Evolutionary conservation across 2,113 vertebrate genomes (phyloP), one percentile per base, ranked within the genome.

Genomic region (Tyto alba): DNA sequence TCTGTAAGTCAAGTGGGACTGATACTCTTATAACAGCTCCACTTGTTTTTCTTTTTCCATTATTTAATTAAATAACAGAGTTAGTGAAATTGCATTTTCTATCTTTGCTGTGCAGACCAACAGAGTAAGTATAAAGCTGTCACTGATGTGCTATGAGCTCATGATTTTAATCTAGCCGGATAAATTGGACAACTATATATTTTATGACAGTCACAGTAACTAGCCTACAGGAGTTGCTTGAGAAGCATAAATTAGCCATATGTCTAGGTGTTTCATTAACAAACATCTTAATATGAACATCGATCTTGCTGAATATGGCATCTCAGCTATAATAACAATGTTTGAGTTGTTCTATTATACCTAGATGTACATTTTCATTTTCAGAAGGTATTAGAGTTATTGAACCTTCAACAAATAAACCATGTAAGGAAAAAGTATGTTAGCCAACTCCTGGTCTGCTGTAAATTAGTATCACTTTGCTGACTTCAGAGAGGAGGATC

Each of bases 51-150:
- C 14, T 68, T 95, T 73, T 53, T 66, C 16, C 30, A 94, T 93
- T 93, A 90, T 93, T 91, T 94, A 90, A 96, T 89, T 90, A 82
- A 96, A 81, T 64, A 78, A 79, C 7, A 40, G 86, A 85, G 48
- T 88, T 85, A 62, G 48, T 40, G 64, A 94, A 94, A 87, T 91
- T 92, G 38, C 27, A 16, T 93, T 97, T 95, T 96, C 89, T 94
- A 34, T 93, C 90, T 96, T 88, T 81, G 41, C 73, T 77, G 23
- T 81, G 88, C 90, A 95, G 93, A 69, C 73, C 69, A 92, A 43
- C 55, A 62, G 76, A 29, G 25, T 57, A 77, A 82, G 48, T 85
- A 78, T 92, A 94, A 97, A 96, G 45, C 85, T 97, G 89, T 94
- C 87, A 94, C n/a, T 89, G 80, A 73, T 94, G 71, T 59, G 60